A percentile compares a stretch with the other conserved stretches of the same genome.
These are phyloP conservation scores for Apus apus DNA, from an alignment of 2,113 vertebrate genomes.

Conservation along the genomic window DNA sequence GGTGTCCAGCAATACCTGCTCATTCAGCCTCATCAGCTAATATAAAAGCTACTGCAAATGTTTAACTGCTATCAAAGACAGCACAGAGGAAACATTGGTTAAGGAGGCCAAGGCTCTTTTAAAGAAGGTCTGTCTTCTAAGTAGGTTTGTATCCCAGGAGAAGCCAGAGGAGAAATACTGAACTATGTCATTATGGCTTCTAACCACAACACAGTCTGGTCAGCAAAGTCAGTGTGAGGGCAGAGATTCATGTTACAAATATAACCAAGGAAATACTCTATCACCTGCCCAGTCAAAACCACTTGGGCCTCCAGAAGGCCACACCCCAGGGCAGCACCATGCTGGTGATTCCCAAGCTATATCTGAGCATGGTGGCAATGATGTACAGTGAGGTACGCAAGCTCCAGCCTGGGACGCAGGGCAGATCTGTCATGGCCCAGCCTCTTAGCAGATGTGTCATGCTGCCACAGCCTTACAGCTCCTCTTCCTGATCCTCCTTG, in stretches of 20 bases:
- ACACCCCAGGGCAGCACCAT: background rate
- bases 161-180: background rate
- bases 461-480: background rate
- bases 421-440: background rate
- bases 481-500: background rate
- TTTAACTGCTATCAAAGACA: background rate
- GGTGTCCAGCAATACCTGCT: background rate
- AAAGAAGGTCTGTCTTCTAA: background rate
- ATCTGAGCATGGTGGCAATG: background rate
- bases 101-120: background rate
- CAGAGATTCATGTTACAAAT: background rate
- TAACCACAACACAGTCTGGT: background rate
- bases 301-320: background rate
- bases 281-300: background rate
- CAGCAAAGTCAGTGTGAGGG: background rate
- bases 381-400: background rate
- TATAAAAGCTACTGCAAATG: background rate
- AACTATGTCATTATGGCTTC: background rate
- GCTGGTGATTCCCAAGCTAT: background rate
- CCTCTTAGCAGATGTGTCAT: background rate
- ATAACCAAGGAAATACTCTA: background rate
- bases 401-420: background rate
- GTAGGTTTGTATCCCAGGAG: background rate
- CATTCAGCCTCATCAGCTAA: background rate
- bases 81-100: background rate